These are phyloP conservation scores for Micropoecilia bifurca DNA, from an alignment of 2,797 vertebrate genomes.

Conservation along the genomic window DNA sequence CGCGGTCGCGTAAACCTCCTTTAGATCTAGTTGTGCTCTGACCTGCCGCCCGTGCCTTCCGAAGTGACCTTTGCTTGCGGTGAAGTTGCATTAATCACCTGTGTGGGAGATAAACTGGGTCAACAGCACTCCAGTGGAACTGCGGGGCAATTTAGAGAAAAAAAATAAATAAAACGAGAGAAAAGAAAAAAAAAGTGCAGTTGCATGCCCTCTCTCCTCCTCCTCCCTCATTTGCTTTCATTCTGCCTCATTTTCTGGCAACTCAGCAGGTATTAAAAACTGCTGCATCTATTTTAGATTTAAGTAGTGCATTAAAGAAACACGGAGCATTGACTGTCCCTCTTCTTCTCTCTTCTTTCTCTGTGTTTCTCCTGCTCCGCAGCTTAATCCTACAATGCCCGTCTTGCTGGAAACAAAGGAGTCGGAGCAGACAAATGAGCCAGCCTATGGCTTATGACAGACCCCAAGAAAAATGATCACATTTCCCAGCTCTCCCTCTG, in stretches of 20 bases:
- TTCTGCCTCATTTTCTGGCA: slow-evolving; percentile 31
- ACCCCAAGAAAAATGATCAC: slow-evolving; percentile 78
- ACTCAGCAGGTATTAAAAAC: slow-evolving; percentile 65
- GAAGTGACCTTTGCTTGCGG: slow-evolving; percentile 76
- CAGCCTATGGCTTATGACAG: slow-evolving; percentile 79
- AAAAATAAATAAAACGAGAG: slow-evolving; percentile 10
- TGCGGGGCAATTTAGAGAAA: slow-evolving; percentile 50
- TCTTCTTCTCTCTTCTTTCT: slow-evolving; percentile 22
- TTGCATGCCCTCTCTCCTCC: slow-evolving; percentile 11
- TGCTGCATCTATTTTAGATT: slow-evolving; percentile 50
- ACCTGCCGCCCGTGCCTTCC: slow-evolving; percentile 52
- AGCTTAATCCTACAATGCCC: slow-evolving; percentile 50
- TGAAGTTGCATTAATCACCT: slow-evolving; percentile 80
- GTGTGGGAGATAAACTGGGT: slow-evolving; percentile 79
- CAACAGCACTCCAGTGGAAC: slow-evolving; percentile 68
- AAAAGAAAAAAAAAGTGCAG: slow-evolving; percentile 11
- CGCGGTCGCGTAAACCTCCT: slow-evolving; percentile 47
- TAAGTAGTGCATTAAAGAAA: slow-evolving; percentile 62
- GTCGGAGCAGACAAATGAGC: slow-evolving; percentile 80
- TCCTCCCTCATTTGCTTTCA: slow-evolving; percentile 31
- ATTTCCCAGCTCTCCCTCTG: slow-evolving; percentile 74
- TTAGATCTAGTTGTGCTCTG: slow-evolving; percentile 53
- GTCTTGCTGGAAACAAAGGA: slow-evolving; percentile 79
- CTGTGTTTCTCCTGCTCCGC: slow-evolving; percentile 34
- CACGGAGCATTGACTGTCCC: slow-evolving; percentile 28